Evolutionary conservation across 1,140 invertebrate species (phyloP).

Genomic region (Anastrepha obliqua): DNA sequence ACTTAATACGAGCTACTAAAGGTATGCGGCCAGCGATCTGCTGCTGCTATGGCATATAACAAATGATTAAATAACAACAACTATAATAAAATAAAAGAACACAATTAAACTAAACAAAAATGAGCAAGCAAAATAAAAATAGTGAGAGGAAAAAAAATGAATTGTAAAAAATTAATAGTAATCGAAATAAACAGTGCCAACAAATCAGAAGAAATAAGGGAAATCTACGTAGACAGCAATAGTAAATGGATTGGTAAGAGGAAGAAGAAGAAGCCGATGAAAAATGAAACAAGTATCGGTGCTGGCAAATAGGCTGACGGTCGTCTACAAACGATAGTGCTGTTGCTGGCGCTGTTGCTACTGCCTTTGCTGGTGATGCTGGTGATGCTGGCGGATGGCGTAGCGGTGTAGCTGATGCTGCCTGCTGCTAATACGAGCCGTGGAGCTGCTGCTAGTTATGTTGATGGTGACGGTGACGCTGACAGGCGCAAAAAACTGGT

Average conservation of each 20-base stretch:
- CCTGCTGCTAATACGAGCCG: too few relatives aligned
- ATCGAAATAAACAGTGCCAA: conserved; percentile 29
- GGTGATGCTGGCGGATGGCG: background rate
- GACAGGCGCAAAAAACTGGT: conserved; percentile 26
- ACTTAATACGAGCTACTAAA: conserved; percentile 40
- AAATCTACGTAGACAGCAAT: conserved; percentile 12
- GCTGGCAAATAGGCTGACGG: background rate
- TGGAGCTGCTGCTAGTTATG: background rate
- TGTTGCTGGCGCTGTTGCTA: background rate
- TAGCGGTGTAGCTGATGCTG: too few relatives aligned
- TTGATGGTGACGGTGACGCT: background rate
- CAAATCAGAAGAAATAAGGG: conserved; percentile 25
- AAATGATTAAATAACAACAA: background rate
- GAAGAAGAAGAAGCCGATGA: conserved; percentile 15
- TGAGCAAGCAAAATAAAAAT: background rate
- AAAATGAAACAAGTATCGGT: background rate
- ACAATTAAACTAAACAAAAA: background rate
- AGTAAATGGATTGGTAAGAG: conserved; percentile 11
- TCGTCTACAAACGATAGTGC: background rate
- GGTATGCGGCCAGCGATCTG: background rate
- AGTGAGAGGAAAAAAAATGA: background rate
- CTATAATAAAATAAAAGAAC: background rate
- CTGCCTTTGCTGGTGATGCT: background rate
- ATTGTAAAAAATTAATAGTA: conserved; percentile 13
- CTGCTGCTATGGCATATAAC: background rate